These are phyloP conservation scores for Emmelina monodactyla DNA, from an alignment of 2,888 invertebrate species.

Conservation along the genomic window DNA sequence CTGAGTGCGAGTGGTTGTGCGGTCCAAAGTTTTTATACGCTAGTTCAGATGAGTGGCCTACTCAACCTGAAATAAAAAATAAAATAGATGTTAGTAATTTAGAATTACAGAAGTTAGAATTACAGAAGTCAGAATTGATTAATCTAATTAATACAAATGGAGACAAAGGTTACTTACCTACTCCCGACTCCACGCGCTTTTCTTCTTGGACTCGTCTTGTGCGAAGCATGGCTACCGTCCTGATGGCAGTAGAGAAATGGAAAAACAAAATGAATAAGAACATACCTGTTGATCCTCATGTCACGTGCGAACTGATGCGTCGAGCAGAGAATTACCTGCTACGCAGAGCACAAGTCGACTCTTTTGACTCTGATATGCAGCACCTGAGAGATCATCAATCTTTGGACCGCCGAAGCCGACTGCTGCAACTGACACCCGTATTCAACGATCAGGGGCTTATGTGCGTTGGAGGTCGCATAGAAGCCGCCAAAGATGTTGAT, in stretches of 20 bases:
- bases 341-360: constrained; percentile 5
- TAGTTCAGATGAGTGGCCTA: neutral
- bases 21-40: neutral
- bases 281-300: too few relatives aligned
- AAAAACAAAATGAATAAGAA: too few relatives aligned
- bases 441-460: constrained; percentile 12
- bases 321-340: constrained; percentile 7
- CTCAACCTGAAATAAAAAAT: neutral
- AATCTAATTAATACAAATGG: too few relatives aligned
- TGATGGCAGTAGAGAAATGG: constrained; percentile 6
- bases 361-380: constrained; percentile 5
- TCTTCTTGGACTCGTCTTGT: constrained; percentile 10
- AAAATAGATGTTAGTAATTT: neutral
- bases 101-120: too few relatives aligned
- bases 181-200: constrained; percentile 8
- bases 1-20: neutral
- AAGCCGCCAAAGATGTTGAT: constrained; percentile 8
- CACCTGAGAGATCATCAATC: constrained; percentile 1
- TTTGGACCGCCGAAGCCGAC: constrained; percentile 2
- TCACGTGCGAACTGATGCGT: neutral
- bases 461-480: constrained; percentile 12
- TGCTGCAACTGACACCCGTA: constrained; percentile 12
- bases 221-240: constrained; percentile 5
- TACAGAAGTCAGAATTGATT: too few relatives aligned
- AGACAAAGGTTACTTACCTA: too few relatives aligned